phyloP scores from a whole-genome alignment of 2,113 vertebrate genomes.

The Stigmatopora argus region DNA sequence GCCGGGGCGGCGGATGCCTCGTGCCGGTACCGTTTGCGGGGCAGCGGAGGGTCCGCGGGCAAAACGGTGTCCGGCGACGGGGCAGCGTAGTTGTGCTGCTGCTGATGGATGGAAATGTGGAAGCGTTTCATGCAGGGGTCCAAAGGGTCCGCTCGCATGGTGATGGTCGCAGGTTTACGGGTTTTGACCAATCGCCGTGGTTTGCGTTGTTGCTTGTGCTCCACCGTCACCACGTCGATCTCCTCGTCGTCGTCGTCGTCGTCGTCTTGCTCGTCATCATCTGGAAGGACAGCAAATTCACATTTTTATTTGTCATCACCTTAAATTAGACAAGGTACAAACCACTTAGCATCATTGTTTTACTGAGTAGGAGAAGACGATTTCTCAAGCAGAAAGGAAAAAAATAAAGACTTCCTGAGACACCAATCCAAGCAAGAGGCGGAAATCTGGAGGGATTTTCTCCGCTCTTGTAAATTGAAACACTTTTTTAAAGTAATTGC shows the following conservation, averaged over 20 bases:
- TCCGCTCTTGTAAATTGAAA: conserved; percentile 35
- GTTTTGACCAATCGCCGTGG: conserved; percentile 73
- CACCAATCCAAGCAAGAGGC: conserved; percentile 17
- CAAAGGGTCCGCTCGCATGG: conserved; percentile 79
- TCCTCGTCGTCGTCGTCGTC: conserved; percentile 90
- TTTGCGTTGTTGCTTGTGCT: conserved; percentile 87
- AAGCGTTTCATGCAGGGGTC: conserved; percentile 89
- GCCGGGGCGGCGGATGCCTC: conserved; percentile 35
- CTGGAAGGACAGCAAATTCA: conserved; percentile 31
- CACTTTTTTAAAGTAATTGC: conserved; percentile 27
- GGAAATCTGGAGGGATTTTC: conserved; percentile 8
- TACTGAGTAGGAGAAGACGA: conserved; percentile 4
- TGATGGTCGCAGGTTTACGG: conserved; percentile 88
- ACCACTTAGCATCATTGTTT: conserved; percentile 3
- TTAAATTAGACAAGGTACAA: not conserved
- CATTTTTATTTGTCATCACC: not conserved
- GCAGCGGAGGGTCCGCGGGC: conserved; percentile 50
- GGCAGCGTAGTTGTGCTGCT: conserved; percentile 95
- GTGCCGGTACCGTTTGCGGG: conserved; percentile 61
- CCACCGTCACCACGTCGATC: conserved; percentile 92
- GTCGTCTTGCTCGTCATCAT: conserved; percentile 63
- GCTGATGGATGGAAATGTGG: conserved; percentile 94
- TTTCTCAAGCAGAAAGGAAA: conserved; percentile 5
- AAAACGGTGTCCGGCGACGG: conserved; percentile 77
- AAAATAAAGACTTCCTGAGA: conserved; percentile 1